Evolutionary conservation across 2,888 invertebrate genomes (phyloP).

Genomic region (Dicyrtomina minuta): DNA sequence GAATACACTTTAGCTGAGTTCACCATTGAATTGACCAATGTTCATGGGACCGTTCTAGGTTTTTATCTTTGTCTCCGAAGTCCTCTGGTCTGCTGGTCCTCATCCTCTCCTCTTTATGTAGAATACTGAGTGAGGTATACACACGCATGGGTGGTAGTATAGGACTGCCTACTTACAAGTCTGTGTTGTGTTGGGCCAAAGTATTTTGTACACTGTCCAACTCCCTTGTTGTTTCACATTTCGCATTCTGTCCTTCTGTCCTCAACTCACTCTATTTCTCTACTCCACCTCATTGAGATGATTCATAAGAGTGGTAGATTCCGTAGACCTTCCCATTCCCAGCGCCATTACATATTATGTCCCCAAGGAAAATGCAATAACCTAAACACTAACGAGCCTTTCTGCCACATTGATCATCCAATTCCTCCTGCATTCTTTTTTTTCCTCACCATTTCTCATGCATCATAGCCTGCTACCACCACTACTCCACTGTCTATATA

Average conservation of each 20-base stretch:
- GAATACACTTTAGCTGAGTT: background rate
- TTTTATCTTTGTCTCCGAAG: background rate
- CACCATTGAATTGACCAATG: background rate
- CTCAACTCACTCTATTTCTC: background rate
- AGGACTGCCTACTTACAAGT: too few species aligned
- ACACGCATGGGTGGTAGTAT: too few species aligned
- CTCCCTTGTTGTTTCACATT: background rate
- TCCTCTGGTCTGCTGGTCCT: background rate
- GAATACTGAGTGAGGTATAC: too few species aligned
- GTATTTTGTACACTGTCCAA: too few species aligned
- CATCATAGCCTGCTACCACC: too few species aligned
- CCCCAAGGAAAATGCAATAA: constrained; percentile 24
- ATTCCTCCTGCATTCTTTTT: background rate
- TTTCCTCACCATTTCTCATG: too few species aligned
- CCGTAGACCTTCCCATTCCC: constrained; percentile 13
- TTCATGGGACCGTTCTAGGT: background rate
- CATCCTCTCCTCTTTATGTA: background rate
- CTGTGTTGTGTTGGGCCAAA: too few species aligned
- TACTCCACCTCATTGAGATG: constrained; percentile 42
- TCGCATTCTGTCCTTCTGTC: background rate
- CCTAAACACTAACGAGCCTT: constrained; percentile 31
- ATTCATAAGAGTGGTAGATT: constrained; percentile 37
- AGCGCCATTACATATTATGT: constrained; percentile 20
- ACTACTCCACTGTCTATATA: too few species aligned
- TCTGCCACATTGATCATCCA: constrained; percentile 39